Evolutionary conservation across 1,140 invertebrate genomes (phyloP), one percentile per base, ranked within the genome.

Genomic region (Dryas iulia): DNA sequence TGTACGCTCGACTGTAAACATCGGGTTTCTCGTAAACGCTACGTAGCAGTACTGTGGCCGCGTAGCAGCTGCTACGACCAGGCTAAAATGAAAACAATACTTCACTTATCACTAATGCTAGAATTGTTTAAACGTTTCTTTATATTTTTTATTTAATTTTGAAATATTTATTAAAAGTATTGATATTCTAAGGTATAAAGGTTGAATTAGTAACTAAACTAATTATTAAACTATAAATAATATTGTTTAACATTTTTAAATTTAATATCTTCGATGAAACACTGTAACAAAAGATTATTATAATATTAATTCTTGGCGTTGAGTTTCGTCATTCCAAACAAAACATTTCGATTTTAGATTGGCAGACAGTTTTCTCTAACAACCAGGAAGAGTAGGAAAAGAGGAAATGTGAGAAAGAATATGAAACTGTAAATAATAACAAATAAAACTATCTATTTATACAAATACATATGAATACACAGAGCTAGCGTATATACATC

Each of bases 1-100:
- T 62, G 59, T 62, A 62, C 12, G 47, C 39, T 62, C 25, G 12
- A 52, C 39, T 28, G 59, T 62, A 52, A 62, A 53, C 39, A 62
- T 53, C 14, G 39, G 24, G 59, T 62, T 62, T 53, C 39, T 62
- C 47, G 26, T 52, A 30, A 28, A 14, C 59, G 25, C n/a, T 14
- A 47, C 39, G 39, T 39, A 53, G 25, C 18, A 26, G 25, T 52
- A 18, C 11, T 23, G 24, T 18, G 26, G 39, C 33, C 35, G 26
- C 59, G 35, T 61, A 39, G 58, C 39, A 47, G 23, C 53, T 56
- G 59, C 35, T 61, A 52, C 39, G 33, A 28, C 33, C 26, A 31
- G 39, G 26, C 47, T 30, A 28, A 26, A 62, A 23, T 61, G 24
- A 21, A 62, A 47, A 47, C 39, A 47, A 47, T 18, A 47, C 39